A percentile compares a stretch with the other conserved stretches of the same genome.
phyloP scores from a whole-genome alignment of 2,113 vertebrate species.

The Aviceda subcristata region DNA sequence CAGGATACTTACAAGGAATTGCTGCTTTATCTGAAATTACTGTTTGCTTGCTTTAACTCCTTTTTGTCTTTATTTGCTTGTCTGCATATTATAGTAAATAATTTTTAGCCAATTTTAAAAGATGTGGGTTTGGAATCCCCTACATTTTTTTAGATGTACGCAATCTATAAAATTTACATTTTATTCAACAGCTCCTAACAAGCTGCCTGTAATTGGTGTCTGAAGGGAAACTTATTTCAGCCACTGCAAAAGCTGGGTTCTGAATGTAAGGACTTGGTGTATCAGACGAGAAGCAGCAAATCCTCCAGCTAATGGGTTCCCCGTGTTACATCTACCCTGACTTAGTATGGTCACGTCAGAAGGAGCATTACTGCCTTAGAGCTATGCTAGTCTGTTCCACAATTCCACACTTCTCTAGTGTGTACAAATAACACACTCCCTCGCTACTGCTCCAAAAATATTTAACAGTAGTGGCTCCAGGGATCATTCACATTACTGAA shows the following conservation, averaged over 20 bases:
- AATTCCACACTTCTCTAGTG: not conserved
- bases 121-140: not conserved
- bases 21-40: not conserved
- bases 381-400: not conserved
- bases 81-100: not conserved
- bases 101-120: not conserved
- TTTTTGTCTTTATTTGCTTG: not conserved
- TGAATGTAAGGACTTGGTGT: not conserved
- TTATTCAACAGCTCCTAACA: not conserved
- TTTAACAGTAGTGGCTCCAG: slow-evolving; percentile 31
- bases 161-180: not conserved
- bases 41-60: not conserved
- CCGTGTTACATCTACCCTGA: not conserved
- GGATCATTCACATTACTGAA: slow-evolving; percentile 48
- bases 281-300: not conserved
- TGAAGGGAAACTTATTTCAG: not conserved
- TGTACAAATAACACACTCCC: slow-evolving; percentile 60
- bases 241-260: not conserved
- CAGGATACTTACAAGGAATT: not conserved
- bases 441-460: not conserved
- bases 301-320: not conserved
- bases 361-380: not conserved
- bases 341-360: not conserved
- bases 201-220: not conserved
- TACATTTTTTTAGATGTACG: not conserved